phyloP scores from a whole-genome alignment of 2,113 vertebrate species.

The Oceanites oceanicus region DNA sequence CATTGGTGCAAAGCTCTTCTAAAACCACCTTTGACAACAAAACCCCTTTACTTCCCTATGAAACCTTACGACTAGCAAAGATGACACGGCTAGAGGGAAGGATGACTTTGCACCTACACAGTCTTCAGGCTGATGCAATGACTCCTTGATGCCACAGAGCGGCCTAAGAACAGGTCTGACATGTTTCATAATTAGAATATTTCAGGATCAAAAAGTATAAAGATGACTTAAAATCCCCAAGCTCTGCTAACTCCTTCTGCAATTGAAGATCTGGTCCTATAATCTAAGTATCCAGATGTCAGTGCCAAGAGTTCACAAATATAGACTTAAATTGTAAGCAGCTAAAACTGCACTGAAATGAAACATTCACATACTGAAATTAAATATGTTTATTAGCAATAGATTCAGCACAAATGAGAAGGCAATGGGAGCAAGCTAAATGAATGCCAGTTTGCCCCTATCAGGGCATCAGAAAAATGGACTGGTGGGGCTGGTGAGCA shows the following conservation, averaged over 20 bases:
- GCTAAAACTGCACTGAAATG: not conserved
- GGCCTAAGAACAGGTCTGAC: constrained; percentile 43
- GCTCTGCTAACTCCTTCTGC: not conserved
- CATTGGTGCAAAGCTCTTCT: not conserved
- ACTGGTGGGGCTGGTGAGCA: not conserved
- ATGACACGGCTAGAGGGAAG: not conserved
- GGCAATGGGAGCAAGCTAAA: not conserved
- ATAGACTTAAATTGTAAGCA: not conserved
- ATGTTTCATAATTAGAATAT: constrained; percentile 17
- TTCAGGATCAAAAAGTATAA: constrained; percentile 27
- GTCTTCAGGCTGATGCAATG: constrained; percentile 27
- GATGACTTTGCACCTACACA: constrained; percentile 18
- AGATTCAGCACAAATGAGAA: not conserved
- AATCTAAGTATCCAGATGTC: not conserved
- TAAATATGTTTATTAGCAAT: not conserved
- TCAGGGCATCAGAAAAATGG: not conserved
- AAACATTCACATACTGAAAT: not conserved
- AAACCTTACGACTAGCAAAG: not conserved
- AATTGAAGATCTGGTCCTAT: not conserved
- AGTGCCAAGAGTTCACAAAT: not conserved
- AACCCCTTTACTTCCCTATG: not conserved
- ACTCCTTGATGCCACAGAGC: not conserved
- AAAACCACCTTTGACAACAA: not conserved
- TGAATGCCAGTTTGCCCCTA: not conserved
- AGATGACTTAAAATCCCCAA: constrained; percentile 11